These are phyloP conservation scores for Rhinophrynus dorsalis DNA, from an alignment of 2,797 vertebrate genomes.

Conservation along the genomic window DNA sequence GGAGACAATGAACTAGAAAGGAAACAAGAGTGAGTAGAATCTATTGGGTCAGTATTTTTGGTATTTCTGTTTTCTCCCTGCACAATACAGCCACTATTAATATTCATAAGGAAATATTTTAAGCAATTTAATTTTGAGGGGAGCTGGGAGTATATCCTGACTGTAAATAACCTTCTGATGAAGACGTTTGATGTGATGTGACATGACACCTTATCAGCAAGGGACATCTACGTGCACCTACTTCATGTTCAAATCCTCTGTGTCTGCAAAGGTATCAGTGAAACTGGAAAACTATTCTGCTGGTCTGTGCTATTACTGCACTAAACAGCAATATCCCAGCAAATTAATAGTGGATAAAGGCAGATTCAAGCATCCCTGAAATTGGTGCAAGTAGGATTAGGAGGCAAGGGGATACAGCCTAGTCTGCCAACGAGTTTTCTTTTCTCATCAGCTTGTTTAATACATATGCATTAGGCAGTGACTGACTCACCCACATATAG, in stretches of 20 bases:
- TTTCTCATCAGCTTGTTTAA: neutral
- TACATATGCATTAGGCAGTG: fast-evolving
- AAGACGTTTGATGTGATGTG: neutral
- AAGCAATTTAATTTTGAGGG: neutral
- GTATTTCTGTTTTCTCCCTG: no score
- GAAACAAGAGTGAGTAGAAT: no score
- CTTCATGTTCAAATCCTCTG: constrained; percentile 46
- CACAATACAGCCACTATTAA: no score
- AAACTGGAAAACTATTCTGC: constrained; percentile 25
- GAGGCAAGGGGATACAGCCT: neutral
- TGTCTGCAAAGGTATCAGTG: constrained; percentile 45
- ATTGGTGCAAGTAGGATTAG: neutral
- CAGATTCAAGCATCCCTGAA: constrained; percentile 9
- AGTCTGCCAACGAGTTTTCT: neutral
- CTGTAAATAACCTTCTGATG: neutral
- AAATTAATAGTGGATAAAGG: neutral
- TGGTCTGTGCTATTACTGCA: neutral
- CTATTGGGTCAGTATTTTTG: no score
- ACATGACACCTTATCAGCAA: constrained; percentile 66
- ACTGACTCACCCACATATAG: neutral
- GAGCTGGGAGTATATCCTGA: neutral
- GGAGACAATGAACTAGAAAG: no score
- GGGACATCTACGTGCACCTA: constrained; percentile 55
- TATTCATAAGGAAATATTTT: neutral
- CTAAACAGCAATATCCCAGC: neutral